Evolutionary conservation across 2,888 invertebrate genomes (phyloP).

Genomic region (Clistopyga incitator): DNA sequence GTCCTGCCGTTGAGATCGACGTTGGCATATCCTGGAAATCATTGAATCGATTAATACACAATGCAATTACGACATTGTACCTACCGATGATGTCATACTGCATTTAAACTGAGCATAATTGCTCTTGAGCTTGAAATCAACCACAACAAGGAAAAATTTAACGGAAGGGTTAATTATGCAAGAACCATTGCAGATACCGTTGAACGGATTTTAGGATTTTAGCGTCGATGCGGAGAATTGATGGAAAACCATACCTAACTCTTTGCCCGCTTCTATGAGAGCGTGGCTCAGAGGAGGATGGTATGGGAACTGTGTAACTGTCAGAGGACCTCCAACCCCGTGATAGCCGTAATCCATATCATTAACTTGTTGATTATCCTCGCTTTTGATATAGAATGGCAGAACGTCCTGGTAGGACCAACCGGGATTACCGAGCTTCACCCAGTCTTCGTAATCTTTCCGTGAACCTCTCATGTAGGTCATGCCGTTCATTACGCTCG

Average conservation of each 20-base stretch:
- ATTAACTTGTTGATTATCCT: slow-evolving; percentile 90
- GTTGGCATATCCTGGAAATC: slow-evolving; percentile 87
- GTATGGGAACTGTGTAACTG: slow-evolving; percentile 93
- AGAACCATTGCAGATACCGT: too few species aligned
- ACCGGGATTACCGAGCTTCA: slow-evolving; percentile 92
- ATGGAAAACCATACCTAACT: slow-evolving; percentile 87
- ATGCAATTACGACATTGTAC: slow-evolving; percentile 46
- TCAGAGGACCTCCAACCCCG: slow-evolving; percentile 90
- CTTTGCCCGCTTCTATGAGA: slow-evolving; percentile 91
- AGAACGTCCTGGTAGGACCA: slow-evolving; percentile 96
- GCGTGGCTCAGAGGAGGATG: slow-evolving; percentile 93
- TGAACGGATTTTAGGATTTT: background rate
- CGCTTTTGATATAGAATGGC: slow-evolving; percentile 95
- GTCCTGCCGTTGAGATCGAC: slow-evolving; percentile 93
- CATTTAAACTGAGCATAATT: background rate
- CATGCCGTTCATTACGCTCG: slow-evolving; percentile 98
- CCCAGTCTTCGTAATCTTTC: slow-evolving; percentile 95
- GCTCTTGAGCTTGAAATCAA: too few species aligned
- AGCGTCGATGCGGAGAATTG: background rate
- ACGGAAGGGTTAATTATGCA: too few species aligned
- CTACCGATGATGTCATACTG: background rate
- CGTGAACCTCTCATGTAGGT: slow-evolving; percentile 96
- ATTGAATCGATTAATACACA: slow-evolving; percentile 17
- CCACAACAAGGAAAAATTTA: too few species aligned
- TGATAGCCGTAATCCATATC: slow-evolving; percentile 92